Evolutionary conservation across 2,888 invertebrate genomes (phyloP), one percentile per base, ranked within the genome.

Genomic region (Argyresthia goedartella): DNA sequence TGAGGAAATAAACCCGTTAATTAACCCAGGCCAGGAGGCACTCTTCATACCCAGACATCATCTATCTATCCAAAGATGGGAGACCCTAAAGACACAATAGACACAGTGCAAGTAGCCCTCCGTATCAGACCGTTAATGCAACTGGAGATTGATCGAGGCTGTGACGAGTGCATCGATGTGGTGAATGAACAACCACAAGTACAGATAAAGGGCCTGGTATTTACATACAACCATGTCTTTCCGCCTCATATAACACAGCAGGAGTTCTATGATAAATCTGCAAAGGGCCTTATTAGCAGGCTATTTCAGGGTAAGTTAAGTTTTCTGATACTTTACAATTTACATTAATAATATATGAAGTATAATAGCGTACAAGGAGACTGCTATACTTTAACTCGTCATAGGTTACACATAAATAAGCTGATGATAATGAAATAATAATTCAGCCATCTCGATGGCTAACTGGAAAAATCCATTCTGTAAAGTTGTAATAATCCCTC

Each of bases 141-240:
- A 41, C 90, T 87, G 33, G 96, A 97, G 77, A 72, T 88, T 0
- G 88, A 90, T 0, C 89, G 92, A 62, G 95, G 95, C 0, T 96
- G 94, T 63, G 89, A 91, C 54, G 87, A 89, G 54, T 92, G 95
- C 56, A 82, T 97, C 8, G 89, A 91, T 16, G 90, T 91, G 1
- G 85, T 91, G 1, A 67, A 88, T 0, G 89, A 89, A 0, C 84
- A 89, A 53, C 89, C 90, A 0, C 95, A 95, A 74, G 89, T 95
- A 1, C 85, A 91, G 51, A 88, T 96, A 1, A 88, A 89, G 50
- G 91, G 92, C 49, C 90, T 93, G 57, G 88, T 91, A 0, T 97
- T 95, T 60, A 94, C 95, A 0, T 97, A 91, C 65, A 96, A 97
- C 73, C 90, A 92, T 87, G 95, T 95, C 0, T 95, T 95, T 63